Evolutionary conservation across 1,140 invertebrate species (phyloP), one percentile per base, ranked within the genome.

Genomic region (Drosophila kikkawai): DNA sequence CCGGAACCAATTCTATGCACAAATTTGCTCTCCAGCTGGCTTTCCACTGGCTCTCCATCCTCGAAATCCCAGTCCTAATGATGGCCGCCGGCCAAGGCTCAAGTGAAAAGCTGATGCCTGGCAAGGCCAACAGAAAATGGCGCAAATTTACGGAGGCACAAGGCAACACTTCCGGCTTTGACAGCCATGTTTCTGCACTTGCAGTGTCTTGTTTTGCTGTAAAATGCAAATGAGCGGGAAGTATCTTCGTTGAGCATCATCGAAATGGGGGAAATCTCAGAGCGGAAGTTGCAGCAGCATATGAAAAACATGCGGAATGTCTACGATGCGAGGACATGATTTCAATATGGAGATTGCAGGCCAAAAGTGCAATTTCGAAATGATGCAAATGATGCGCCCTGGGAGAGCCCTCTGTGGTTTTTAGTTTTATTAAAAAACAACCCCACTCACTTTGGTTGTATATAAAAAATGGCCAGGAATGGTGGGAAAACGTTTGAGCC

Each of bases 151-250:
- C 65, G 75, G 50, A 59, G 75, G 82, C 79, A 76, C 79, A 74
- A 59, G 75, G 75, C 75, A 80, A 78, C 83, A 87, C 74, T 88
- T 87, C 83, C 83, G 84, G 84, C 60, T 77, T 68, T 51, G 59
- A 45, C 44, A 51, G 34, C 19, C 26, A 41, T 77, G 75, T 58
- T 36, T n/a, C 26, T 58, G 75, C 34, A 47, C 65, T 63, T 78
- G 65, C 64, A 77, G 56, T 60, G 64, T 67, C 58, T 61, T 71
- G 75, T 82, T 69, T 64, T 59, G 22, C 59, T 56, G 41, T 42
- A 41, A 41, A 74, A 87, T 87, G 85, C 84, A 88, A 87, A 87
- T 84, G 77, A 67, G 50, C 45, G 58, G 56, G 61, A 81, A 39
- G 50, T 13, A 29, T 36, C n/a, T 26, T 39, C 48, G 11, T n/a